Conservation (phyloP, 2,113 vertebrate species). For the Montifringilla adamsi region DNA sequence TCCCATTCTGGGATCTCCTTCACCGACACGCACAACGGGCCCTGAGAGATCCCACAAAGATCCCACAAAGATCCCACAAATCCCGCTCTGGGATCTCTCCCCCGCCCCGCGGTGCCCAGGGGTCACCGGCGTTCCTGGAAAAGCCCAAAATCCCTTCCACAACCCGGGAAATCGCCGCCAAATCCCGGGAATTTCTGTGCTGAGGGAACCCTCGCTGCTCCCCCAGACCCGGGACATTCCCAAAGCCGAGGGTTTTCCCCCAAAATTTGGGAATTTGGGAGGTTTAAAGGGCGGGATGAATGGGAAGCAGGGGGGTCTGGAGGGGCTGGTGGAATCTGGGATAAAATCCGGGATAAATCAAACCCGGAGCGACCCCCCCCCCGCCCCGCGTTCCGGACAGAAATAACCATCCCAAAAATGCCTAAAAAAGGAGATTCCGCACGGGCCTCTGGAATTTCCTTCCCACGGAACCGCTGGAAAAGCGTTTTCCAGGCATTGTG, state of each 20-base stretch:
- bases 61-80: too few relatives aligned
- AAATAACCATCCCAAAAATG: neutral
- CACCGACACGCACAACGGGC: too few relatives aligned
- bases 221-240: too few relatives aligned
- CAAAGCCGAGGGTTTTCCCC: accelerated
- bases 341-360: neutral
- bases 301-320: too few relatives aligned
- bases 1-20: too few relatives aligned
- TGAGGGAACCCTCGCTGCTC: neutral
- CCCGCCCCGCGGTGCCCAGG: too few relatives aligned
- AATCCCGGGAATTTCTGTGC: neutral
- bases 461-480: neutral
- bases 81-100: neutral
- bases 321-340: too few relatives aligned
- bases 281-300: too few relatives aligned
- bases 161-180: accelerated
- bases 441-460: neutral
- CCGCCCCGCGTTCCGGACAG: neutral
- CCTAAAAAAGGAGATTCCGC: neutral
- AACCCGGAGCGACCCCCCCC: neutral
- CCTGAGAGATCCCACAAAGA: too few relatives aligned
- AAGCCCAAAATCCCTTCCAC: neutral
- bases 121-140: neutral
- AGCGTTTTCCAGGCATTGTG: neutral
- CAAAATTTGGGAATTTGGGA: neutral